Conservation (phyloP, 2,113 vertebrate genomes). For the Pseudolaguvia tuberculata region DNA sequence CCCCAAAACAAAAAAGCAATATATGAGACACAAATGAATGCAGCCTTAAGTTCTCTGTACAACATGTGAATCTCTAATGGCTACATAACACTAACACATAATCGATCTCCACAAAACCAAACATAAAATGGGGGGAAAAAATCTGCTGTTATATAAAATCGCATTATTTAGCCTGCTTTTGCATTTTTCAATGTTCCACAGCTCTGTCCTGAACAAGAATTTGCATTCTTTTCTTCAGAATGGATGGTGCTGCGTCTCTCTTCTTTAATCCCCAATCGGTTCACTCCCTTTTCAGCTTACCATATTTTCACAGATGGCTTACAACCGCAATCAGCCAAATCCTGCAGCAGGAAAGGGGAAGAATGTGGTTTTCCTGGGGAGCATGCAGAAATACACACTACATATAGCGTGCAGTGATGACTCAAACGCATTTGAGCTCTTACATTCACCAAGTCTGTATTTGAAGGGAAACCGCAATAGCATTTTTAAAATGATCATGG, state of each 20-base stretch:
- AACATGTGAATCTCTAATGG: too few relatives aligned
- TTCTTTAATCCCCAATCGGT: conserved; percentile 29
- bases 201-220: too few relatives aligned
- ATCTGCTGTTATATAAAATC: too few relatives aligned
- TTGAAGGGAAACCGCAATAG: neutral
- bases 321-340: conserved; percentile 39
- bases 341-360: conserved; percentile 27
- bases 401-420: neutral
- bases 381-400: neutral
- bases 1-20: too few relatives aligned
- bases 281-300: conserved; percentile 22
- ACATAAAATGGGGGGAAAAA: too few relatives aligned
- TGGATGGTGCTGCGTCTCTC: conserved; percentile 5
- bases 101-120: too few relatives aligned
- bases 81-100: too few relatives aligned
- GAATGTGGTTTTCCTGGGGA: conserved; percentile 20
- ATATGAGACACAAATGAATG: too few relatives aligned
- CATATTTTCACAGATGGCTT: conserved; percentile 43
- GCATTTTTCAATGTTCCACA: neutral
- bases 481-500: too few relatives aligned
- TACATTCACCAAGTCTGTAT: neutral
- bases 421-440: conserved; percentile 37
- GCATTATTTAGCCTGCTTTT: too few relatives aligned
- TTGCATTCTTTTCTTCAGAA: neutral
- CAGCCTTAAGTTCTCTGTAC: too few relatives aligned